Evolutionary conservation across 1,140 invertebrate species (phyloP).

Genomic region (Parapsyche elsis): DNA sequence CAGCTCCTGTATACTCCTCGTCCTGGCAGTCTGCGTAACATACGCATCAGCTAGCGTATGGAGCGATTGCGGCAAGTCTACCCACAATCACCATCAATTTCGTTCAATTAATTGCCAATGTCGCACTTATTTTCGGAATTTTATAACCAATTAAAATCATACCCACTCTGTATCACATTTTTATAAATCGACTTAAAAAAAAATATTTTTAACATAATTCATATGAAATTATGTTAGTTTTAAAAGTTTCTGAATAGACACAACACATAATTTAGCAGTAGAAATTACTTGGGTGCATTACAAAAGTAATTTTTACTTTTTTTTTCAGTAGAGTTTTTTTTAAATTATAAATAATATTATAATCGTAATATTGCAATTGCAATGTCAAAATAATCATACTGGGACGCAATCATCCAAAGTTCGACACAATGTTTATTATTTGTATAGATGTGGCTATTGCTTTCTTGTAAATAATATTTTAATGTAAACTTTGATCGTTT

Average conservation of each 20-base stretch:
- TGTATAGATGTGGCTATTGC: no score
- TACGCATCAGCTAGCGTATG: constrained; percentile 15
- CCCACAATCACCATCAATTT: neutral
- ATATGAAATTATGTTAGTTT: no score
- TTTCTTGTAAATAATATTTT: no score
- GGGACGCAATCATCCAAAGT: neutral
- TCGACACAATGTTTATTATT: neutral
- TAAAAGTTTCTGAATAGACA: no score
- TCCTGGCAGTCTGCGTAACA: neutral
- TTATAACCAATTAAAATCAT: neutral
- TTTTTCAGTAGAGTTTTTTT: no score
- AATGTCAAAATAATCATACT: neutral
- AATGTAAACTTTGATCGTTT: no score
- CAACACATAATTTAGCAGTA: no score
- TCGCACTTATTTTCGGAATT: neutral
- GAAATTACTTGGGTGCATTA: no score
- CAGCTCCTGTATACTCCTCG: neutral
- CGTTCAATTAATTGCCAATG: neutral
- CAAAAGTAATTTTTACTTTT: no score
- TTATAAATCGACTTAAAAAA: neutral
- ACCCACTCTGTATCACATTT: neutral
- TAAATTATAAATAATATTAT: no score
- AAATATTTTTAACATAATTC: no score
- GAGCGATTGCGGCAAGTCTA: constrained; percentile 43
- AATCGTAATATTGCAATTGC: no score